A percentile compares a stretch with the other conserved stretches of the same genome.
These are phyloP conservation scores for Prunella himalayana DNA, from an alignment of 2,113 vertebrate genomes.

Conservation along the genomic window DNA sequence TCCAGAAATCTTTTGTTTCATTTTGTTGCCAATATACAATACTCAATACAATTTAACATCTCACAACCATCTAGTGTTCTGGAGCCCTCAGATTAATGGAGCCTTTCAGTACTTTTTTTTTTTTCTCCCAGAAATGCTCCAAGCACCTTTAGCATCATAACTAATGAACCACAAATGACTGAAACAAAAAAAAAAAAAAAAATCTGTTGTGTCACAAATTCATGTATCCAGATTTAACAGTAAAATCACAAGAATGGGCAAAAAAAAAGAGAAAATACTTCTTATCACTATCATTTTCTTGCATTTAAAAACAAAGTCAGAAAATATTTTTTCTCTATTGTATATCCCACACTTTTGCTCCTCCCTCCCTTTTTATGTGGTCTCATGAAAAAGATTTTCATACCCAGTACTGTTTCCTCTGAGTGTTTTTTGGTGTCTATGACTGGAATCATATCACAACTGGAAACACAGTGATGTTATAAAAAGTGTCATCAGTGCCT, in stretches of 20 bases:
- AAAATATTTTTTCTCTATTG: background rate
- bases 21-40: background rate
- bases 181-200: background rate
- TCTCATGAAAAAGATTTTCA: background rate
- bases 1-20: background rate
- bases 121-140: background rate
- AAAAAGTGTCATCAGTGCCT: background rate
- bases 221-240: background rate
- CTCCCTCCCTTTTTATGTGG: background rate
- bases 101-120: background rate
- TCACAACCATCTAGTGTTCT: background rate
- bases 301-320: background rate
- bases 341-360: background rate
- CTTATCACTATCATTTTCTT: background rate
- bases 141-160: background rate
- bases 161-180: background rate
- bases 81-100: background rate
- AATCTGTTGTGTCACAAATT: background rate
- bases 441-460: background rate
- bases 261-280: background rate
- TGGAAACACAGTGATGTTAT: background rate
- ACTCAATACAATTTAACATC: background rate
- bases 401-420: background rate
- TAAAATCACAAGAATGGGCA: background rate
- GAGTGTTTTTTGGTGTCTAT: background rate